Evolutionary conservation across 2,113 vertebrate species (phyloP).

Genomic region (Cryptomyrus ogoouensis): DNA sequence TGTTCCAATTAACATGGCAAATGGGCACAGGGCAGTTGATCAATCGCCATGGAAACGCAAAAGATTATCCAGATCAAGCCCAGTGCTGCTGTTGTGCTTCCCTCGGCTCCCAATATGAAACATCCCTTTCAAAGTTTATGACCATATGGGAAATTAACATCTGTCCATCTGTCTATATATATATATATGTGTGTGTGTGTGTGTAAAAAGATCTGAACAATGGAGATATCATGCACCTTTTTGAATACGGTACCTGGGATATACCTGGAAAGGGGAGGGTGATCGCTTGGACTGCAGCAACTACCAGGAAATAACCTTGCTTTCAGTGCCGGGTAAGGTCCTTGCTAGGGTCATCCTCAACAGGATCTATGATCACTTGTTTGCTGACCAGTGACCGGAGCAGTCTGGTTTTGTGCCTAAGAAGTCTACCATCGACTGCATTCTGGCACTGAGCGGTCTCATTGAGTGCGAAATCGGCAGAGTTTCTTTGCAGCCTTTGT

Average conservation of each 20-base stretch:
- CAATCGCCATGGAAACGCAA: background rate
- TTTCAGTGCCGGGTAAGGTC: background rate
- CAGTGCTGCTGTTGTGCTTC: background rate
- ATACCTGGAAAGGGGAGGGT: background rate
- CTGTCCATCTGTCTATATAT: background rate
- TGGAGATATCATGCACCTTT: background rate
- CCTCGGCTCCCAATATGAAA: background rate
- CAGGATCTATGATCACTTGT: background rate
- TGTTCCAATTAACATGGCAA: background rate
- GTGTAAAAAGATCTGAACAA: background rate
- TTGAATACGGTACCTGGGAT: background rate
- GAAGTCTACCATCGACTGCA: background rate
- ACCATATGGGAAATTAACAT: background rate
- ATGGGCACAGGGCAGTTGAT: background rate
- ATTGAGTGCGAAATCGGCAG: background rate
- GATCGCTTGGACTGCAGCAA: background rate
- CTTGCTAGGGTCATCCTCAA: background rate
- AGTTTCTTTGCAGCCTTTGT: background rate
- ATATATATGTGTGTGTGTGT: no score
- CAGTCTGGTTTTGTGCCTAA: background rate
- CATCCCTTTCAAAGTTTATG: background rate
- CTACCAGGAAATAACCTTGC: background rate
- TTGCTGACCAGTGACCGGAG: background rate
- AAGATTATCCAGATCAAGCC: background rate
- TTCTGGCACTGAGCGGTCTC: background rate